phyloP scores from a whole-genome alignment of 1,140 invertebrate species.

The Brachionus sp. region DNA sequence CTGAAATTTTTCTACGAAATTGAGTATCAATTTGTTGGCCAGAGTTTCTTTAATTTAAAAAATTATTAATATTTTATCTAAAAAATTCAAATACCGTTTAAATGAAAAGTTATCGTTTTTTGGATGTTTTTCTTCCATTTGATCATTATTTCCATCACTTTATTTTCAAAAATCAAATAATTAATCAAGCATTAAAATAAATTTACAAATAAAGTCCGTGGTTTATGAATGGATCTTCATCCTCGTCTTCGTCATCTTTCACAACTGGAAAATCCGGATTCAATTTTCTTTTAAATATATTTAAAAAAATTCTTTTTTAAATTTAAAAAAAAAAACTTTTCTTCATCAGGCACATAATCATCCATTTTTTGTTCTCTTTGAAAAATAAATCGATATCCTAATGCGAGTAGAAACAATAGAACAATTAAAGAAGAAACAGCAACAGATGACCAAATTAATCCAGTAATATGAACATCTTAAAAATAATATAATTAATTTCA shows the following conservation, averaged over 20 bases:
- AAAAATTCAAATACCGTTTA: neutral
- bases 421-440: conserved; percentile 6
- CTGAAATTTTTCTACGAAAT: neutral
- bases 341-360: neutral
- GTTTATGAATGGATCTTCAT: neutral
- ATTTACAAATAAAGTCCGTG: neutral
- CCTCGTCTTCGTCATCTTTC: neutral
- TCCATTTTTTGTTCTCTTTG: neutral
- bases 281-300: neutral
- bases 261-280: neutral
- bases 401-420: neutral
- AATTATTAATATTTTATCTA: neutral
- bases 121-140: neutral
- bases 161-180: neutral
- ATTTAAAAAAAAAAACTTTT: neutral
- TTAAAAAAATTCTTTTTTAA: neutral
- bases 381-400: conserved; percentile 20
- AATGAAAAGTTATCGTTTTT: neutral
- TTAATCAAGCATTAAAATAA: neutral
- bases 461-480: neutral
- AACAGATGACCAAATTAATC: conserved; percentile 34
- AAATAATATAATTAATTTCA: neutral
- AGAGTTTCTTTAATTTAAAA: neutral
- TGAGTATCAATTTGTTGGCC: neutral
- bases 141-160: neutral